Percentiles rank a stretch among this genome's conserved stretches.
Evolutionary conservation across 2,888 invertebrate species (phyloP).

Genomic region (Pseudoips prasinana): DNA sequence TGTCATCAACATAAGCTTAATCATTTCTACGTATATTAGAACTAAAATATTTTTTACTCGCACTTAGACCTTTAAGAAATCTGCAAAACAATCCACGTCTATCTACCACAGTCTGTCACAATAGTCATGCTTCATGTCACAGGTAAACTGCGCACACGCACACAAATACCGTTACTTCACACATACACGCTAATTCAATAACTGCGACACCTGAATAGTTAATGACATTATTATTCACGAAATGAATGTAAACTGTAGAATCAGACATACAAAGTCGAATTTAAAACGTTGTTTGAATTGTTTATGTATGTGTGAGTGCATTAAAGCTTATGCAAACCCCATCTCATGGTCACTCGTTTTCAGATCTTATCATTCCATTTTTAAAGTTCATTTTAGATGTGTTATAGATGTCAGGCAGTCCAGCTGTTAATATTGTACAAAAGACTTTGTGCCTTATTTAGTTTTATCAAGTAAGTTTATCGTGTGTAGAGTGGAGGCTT

Average conservation of each 20-base stretch:
- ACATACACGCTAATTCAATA: conserved; percentile 42
- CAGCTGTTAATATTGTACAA: conserved; percentile 10
- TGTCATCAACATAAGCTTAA: too few relatives aligned
- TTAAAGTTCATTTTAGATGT: conserved; percentile 50
- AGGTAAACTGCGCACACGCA: conserved; percentile 35
- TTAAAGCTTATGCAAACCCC: conserved; percentile 23
- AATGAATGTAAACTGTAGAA: conserved; percentile 21
- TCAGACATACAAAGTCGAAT: conserved; percentile 14
- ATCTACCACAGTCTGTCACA: conserved; percentile 37
- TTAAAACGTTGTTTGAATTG: conserved; percentile 10
- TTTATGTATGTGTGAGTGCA: conserved; percentile 15
- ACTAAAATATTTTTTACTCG: too few relatives aligned
- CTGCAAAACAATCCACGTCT: conserved; percentile 1
- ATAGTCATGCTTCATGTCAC: conserved; percentile 28
- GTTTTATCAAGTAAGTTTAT: conserved; percentile 34
- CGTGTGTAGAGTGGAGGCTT: conserved; percentile 12
- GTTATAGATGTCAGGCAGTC: background rate
- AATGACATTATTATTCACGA: conserved; percentile 12
- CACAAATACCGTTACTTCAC: conserved; percentile 44
- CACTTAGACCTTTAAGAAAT: too few relatives aligned
- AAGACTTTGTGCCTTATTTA: conserved; percentile 31
- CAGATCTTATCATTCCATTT: conserved; percentile 32
- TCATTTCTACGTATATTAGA: too few relatives aligned
- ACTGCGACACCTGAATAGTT: conserved; percentile 31
- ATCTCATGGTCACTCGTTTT: conserved; percentile 20